Evolutionary conservation across 2,888 invertebrate species (phyloP), one percentile per base, ranked within the genome.

Genomic region (Villa cingulata): DNA sequence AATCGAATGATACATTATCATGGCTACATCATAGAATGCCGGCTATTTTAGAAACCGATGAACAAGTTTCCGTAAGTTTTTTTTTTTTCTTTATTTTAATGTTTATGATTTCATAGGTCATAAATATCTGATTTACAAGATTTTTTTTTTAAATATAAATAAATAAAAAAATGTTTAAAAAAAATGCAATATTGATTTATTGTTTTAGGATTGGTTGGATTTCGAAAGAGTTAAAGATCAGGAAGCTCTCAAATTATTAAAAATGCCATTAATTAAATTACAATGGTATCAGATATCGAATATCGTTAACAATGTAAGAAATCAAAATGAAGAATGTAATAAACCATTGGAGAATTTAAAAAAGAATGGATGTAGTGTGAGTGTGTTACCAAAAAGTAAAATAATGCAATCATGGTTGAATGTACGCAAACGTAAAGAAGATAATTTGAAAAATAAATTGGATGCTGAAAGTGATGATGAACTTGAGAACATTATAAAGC

Each of bases 21-120:
- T 83, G 83, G 81, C 68, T 88, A 44, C 88, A 88, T 68, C 79
- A 86, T 58, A 74, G 88, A 59, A 81, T 83, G 77, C 88, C 88
- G 48, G 83, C 86, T n/a, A 74, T 88, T 57, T 70, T 89, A 40
- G 76, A 79, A 48, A 76, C 73, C 32, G 77, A 82, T 37, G 71
- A 80, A 57, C 75, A 81, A 63, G 73, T 81, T 53, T 64, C 75
- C 57, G 83, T 81, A 58, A 60, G 67, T 62, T 50, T 37, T 18
- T 34, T 50, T n/a, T 17, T 6, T 23, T 23, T 7, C 4, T 7
- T 15, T n/a, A 37, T 2, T n/a, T 34, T 18, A 34, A 10, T n/a
- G n/a, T n/a, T n/a, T n/a, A n/a, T n/a, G n/a, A n/a, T n/a, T n/a
- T n/a, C n/a, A n/a, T n/a, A n/a, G n/a, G n/a, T n/a, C n/a, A n/a